phyloP scores from a whole-genome alignment of 2,113 vertebrate species.

The Scatophagus argus region DNA sequence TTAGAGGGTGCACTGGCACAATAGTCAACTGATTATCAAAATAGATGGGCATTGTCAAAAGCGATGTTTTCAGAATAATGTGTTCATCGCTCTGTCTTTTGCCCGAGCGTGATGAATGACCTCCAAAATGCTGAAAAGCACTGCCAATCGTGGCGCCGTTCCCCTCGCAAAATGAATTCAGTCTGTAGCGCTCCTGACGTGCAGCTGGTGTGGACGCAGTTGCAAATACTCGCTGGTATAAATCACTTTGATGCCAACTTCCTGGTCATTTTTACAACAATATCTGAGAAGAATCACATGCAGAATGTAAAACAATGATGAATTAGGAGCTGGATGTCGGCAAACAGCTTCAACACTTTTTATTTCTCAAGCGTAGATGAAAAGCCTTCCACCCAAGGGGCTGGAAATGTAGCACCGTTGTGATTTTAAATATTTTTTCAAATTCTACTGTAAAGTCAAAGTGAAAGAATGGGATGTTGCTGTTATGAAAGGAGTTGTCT shows the following conservation, averaged over 20 bases:
- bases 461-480: slow-evolving; percentile 2
- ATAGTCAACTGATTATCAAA: slow-evolving; percentile 77
- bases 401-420: slow-evolving; percentile 4
- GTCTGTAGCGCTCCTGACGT: slow-evolving; percentile 31
- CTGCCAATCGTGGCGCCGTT: slow-evolving; percentile 26
- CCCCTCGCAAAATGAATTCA: slow-evolving; percentile 33
- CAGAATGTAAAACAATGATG: slow-evolving; percentile 47
- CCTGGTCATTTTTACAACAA: slow-evolving; percentile 15
- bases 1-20: slow-evolving; percentile 64
- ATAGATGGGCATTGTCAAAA: slow-evolving; percentile 77
- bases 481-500: slow-evolving; percentile 13
- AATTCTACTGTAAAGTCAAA: slow-evolving; percentile 21
- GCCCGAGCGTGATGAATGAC: slow-evolving; percentile 66
- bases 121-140: slow-evolving; percentile 57
- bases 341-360: neutral
- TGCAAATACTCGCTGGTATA: slow-evolving; percentile 52
- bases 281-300: slow-evolving; percentile 46
- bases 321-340: slow-evolving; percentile 10
- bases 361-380: neutral
- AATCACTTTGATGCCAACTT: slow-evolving; percentile 62
- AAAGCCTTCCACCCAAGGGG: neutral
- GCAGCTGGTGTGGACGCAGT: slow-evolving; percentile 64
- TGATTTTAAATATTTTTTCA: too few species aligned
- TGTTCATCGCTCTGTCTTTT: slow-evolving; percentile 71
- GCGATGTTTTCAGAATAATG: slow-evolving; percentile 69